phyloP scores from a whole-genome alignment of 2,113 vertebrate species.

The Tupaia tana region DNA sequence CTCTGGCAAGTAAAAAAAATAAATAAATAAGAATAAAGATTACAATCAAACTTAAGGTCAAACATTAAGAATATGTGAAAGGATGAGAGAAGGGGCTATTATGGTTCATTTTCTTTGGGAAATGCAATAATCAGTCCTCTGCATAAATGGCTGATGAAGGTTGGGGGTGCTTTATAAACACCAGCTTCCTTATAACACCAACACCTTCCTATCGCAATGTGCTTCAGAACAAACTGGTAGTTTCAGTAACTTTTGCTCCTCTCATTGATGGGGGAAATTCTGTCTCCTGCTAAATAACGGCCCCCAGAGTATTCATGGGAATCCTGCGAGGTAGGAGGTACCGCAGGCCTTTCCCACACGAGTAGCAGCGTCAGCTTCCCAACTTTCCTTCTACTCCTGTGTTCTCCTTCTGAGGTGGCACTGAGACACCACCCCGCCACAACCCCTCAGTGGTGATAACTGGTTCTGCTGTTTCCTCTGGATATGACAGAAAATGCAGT shows the following conservation, averaged over 20 bases:
- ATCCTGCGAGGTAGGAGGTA: background rate
- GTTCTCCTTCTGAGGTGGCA: background rate
- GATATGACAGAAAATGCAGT: background rate
- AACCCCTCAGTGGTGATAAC: background rate
- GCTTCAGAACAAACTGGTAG: constrained; percentile 50
- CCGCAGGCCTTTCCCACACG: constrained; percentile 33
- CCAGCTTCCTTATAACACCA: background rate
- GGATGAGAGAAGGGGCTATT: background rate
- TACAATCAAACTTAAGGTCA: background rate
- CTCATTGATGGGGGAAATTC: background rate
- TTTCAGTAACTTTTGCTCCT: constrained; percentile 64
- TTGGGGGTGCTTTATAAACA: background rate
- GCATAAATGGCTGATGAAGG: background rate
- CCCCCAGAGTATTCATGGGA: background rate
- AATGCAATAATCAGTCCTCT: background rate
- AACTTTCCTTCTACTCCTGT: background rate
- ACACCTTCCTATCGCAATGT: background rate
- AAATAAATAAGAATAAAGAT: background rate
- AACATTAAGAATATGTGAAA: background rate
- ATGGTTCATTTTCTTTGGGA: background rate
- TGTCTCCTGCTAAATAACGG: constrained; percentile 36
- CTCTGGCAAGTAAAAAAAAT: no score
- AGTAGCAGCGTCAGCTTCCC: background rate
- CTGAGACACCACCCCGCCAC: background rate
- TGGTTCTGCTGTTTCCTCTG: constrained; percentile 6